Evolutionary conservation across 2,113 vertebrate genomes (phyloP).

Genomic region (Podiceps cristatus): DNA sequence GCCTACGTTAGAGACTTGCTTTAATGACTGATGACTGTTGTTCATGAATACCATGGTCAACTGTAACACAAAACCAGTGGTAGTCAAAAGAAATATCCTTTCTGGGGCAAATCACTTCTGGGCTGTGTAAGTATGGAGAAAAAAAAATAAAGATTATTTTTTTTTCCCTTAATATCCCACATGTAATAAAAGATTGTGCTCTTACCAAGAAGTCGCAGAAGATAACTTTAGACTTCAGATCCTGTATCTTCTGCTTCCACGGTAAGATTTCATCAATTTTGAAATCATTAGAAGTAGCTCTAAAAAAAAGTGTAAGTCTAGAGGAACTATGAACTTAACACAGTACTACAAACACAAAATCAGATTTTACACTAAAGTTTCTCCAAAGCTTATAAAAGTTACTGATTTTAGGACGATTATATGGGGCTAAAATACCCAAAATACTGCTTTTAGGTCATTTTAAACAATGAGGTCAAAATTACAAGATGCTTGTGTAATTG

Average conservation of each 20-base stretch:
- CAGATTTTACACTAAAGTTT: neutral
- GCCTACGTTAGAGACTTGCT: neutral
- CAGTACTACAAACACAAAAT: neutral
- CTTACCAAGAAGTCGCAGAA: neutral
- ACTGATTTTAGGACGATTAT: neutral
- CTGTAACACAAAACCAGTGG: neutral
- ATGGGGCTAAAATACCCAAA: neutral
- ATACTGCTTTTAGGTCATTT: neutral
- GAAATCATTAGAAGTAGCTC: neutral
- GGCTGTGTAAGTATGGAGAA: neutral
- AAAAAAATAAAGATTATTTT: neutral
- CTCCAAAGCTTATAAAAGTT: neutral
- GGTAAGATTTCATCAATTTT: neutral
- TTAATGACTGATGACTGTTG: neutral
- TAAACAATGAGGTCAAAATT: neutral
- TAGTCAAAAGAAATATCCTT: neutral
- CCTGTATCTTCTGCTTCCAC: neutral
- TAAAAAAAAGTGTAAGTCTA: neutral
- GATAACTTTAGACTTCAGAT: neutral
- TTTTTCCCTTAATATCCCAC: neutral
- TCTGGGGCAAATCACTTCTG: neutral
- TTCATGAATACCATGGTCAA: neutral
- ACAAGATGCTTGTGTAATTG: too few species aligned
- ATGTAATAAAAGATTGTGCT: neutral
- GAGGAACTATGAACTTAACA: neutral